phyloP scores from a whole-genome alignment of 1,140 invertebrate species.

The Lasaia peninsularis region DNA sequence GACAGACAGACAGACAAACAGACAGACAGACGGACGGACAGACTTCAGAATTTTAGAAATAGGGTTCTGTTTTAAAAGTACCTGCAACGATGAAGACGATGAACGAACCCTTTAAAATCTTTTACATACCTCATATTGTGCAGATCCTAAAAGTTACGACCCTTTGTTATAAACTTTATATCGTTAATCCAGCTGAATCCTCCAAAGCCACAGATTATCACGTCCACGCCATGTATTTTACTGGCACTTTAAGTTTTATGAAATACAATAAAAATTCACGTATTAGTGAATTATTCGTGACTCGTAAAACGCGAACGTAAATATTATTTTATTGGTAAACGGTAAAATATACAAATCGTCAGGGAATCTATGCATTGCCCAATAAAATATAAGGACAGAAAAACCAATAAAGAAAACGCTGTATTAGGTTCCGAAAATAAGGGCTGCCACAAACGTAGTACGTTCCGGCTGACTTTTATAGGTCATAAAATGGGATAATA shows the following conservation, averaged over 20 bases:
- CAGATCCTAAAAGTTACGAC: constrained; percentile 1
- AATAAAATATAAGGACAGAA: constrained; percentile 20
- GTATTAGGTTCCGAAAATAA: constrained; percentile 51
- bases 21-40: no score
- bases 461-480: constrained; percentile 71
- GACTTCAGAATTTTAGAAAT: no score
- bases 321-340: constrained; percentile 57
- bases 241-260: constrained; percentile 51
- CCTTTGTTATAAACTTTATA: constrained; percentile 20
- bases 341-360: constrained; percentile 60
- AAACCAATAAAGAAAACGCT: constrained; percentile 36
- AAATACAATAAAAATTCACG: constrained; percentile 58
- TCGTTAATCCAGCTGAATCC: constrained; percentile 24
- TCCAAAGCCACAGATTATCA: constrained; percentile 33
- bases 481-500: constrained; percentile 75
- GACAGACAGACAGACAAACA: no score
- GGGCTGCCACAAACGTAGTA: constrained; percentile 64
- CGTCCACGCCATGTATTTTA: constrained; percentile 39
- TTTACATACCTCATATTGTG: neutral
- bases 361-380: constrained; percentile 25
- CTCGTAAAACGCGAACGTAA: constrained; percentile 49
- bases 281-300: constrained; percentile 53
- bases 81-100: no score
- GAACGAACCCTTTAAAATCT: no score
- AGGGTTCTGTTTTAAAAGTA: no score